A percentile compares a stretch with the other conserved stretches of the same genome.
phyloP scores from a whole-genome alignment of 1,140 invertebrate species.

The Pomacea maculata region DNA sequence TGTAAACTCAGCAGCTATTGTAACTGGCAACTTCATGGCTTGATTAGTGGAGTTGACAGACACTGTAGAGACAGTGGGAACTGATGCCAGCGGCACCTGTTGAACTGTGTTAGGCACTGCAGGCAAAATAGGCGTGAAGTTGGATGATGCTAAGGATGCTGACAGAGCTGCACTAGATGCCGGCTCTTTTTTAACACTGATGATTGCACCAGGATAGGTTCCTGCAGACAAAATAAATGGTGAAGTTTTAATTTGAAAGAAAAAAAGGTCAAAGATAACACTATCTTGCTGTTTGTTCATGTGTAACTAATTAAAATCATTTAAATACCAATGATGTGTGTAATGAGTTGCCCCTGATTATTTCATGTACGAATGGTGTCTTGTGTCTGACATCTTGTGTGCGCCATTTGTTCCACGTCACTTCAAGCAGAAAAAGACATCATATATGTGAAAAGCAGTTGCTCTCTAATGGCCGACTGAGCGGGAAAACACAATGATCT shows the following conservation, averaged over 20 bases:
- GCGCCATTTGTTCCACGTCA: too few species aligned
- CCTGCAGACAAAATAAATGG: slow-evolving; percentile 35
- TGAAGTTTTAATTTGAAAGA: not conserved
- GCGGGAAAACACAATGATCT: too few species aligned
- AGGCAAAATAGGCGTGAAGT: slow-evolving; percentile 11
- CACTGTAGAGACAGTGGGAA: not conserved
- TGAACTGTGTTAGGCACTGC: not conserved
- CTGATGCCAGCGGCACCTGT: not conserved
- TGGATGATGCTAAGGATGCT: slow-evolving; percentile 9
- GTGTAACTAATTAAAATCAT: not conserved
- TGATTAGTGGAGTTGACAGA: slow-evolving; percentile 2
- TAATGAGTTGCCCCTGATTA: not conserved
- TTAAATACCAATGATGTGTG: not conserved
- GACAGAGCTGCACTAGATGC: slow-evolving; percentile 14
- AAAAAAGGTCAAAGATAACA: not conserved
- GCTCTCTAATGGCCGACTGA: too few species aligned
- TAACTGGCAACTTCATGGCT: slow-evolving; percentile 11
- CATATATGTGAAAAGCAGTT: too few species aligned
- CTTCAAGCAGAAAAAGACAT: too few species aligned
- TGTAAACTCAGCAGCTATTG: slow-evolving; percentile 23
- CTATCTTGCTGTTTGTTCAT: not conserved
- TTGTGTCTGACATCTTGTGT: too few species aligned
- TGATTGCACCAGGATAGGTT: slow-evolving; percentile 54
- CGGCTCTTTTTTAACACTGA: slow-evolving; percentile 53
- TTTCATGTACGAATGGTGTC: too few species aligned